Evolutionary conservation across 2,888 invertebrate species (phyloP), one percentile per base, ranked within the genome.

Genomic region (Drosophila putrida): DNA sequence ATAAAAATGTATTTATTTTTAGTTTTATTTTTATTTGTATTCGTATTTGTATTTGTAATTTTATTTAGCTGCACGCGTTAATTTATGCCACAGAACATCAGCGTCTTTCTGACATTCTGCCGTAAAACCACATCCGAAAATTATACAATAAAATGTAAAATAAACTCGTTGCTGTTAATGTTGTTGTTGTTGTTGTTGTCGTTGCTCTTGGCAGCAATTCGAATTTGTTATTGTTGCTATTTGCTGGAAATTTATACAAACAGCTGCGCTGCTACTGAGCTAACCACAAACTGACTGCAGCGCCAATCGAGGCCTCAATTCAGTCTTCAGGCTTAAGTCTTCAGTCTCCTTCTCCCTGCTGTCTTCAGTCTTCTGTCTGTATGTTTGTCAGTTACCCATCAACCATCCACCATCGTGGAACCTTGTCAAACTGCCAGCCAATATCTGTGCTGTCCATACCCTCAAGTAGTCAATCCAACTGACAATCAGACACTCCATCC

Each of bases 141-240:
- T 84, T 84, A 84, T 84, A 84, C 83, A 84, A 88, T 84, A 84
- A 84, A 84, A 84, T 84, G 83, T 83, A 85, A 88, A 83, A 78
- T 88, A 80, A 85, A 63, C 88, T 82, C 78, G 36, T n/a, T 68
- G 68, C 47, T 68, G 68, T 47, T 66, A 51, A 25, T 80, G 69
- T 51, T 50, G 44, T 15, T 36, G 35, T 15, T 68, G 67, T 50
- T 66, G 58, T 31, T 80, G 69, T 49, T 50, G 49, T 38, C 58
- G 70, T 64, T 77, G 59, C 36, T 59, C 43, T 36, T 44, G 36
- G 35, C 20, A 51, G 49, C 49, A 41, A 59, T 58, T 63, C 33
- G 64, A 63, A 64, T 71, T 69, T 68, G 68, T 53, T 67, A 62
- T 39, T 80, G 72, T 51, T 55, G 53, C 35, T 61, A 53, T 68